These are phyloP conservation scores for Pseudomugil gertrudae DNA, from an alignment of 2,797 vertebrate species.

Conservation along the genomic window DNA sequence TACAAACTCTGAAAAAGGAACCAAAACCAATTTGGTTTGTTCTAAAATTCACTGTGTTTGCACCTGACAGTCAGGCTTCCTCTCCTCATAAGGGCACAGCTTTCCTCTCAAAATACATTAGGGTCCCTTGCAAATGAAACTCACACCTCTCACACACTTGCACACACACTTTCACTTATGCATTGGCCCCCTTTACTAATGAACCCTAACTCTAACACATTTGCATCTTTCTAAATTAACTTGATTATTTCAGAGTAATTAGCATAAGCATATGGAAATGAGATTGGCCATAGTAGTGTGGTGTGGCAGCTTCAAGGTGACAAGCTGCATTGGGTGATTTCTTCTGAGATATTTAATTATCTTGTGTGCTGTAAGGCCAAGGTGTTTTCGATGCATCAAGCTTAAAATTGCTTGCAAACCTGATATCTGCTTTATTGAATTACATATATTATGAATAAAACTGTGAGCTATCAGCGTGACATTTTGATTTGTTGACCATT, in stretches of 20 bases:
- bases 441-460: conserved; percentile 34
- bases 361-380: conserved; percentile 25
- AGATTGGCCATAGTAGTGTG: conserved; percentile 78
- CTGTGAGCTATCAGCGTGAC: conserved; percentile 8
- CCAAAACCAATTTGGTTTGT: background rate
- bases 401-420: conserved; percentile 37
- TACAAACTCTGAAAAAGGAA: background rate
- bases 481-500: conserved; percentile 32
- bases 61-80: conserved; percentile 38
- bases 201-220: conserved; percentile 77
- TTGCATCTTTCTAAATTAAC: conserved; percentile 83
- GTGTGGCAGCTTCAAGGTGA: conserved; percentile 74
- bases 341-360: conserved; percentile 46
- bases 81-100: conserved; percentile 39
- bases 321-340: conserved; percentile 67
- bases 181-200: conserved; percentile 70
- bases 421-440: conserved; percentile 39
- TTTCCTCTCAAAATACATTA: conserved; percentile 63
- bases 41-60: background rate
- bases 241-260: conserved; percentile 83
- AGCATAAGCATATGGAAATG: conserved; percentile 83
- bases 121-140: conserved; percentile 61
- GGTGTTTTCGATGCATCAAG: conserved; percentile 34
- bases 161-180: conserved; percentile 17
- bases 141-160: conserved; percentile 20